Evolutionary conservation across 2,888 invertebrate genomes (phyloP), one percentile per base, ranked within the genome.

Genomic region (Phlogophora meticulosa): DNA sequence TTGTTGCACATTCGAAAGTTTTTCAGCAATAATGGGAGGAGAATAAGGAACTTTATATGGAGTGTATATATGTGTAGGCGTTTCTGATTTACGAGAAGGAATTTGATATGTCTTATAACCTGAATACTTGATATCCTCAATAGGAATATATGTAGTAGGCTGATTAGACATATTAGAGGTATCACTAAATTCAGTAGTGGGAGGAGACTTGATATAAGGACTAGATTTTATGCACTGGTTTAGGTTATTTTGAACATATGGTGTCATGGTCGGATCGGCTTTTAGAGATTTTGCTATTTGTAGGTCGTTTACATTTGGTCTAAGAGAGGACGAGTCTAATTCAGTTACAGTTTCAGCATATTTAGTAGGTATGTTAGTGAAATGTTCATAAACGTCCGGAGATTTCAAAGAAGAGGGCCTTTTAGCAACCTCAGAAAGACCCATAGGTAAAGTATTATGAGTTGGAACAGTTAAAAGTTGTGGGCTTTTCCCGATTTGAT

Each of bases 41-140:
- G 17, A 10, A 38, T 43, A 20, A 15, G 62, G 0, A 0, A 1
- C 7, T 1, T 4, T 0, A 17, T 20, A 5, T 0, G 42, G 22
- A 9, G 1, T 17, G 13, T 22, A 20, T 1, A 11, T 32, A 17
- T 10, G 46, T 28, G 2, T 4, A 0, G 22, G 20, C 17, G 10
- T 1, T 46, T 0, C 34, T 24, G n/a, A 17, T 40, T 46, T 55
- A 0, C 22, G 13, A 32, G 9, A 10, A 7, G 58, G 78, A 3
- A 53, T 13, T 15, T 45, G 59, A 34, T 78, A 78, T 0, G 67
- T 52, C 9, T 67, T 73, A 11, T 76, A 78, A 1, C 78, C 74
- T 3, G 59, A 53, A 46, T 76, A 78, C 13, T 67, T 67, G 0
- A 55, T 53, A 38, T 52, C 22, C 0, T 56, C n/a, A 13, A 42